phyloP scores from a whole-genome alignment of 2,888 invertebrate genomes.

The Eupeodes luniger region DNA sequence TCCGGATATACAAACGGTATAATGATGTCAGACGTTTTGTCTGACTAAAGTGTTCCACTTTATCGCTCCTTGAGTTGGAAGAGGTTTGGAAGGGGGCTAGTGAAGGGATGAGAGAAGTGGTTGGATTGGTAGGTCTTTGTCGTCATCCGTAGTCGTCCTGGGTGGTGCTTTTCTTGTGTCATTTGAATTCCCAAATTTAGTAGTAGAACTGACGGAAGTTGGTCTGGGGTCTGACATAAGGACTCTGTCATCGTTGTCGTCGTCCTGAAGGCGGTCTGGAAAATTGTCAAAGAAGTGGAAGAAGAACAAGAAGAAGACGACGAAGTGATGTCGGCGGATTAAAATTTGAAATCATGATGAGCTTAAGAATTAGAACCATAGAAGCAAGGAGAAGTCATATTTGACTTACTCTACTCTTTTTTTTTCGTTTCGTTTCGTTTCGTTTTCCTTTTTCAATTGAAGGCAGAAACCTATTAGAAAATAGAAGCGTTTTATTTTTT shows the following conservation, averaged over 20 bases:
- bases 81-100: background rate
- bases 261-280: background rate
- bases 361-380: slow-evolving; percentile 47
- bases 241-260: background rate
- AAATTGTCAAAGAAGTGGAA: slow-evolving; percentile 6
- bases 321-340: slow-evolving; percentile 48
- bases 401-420: slow-evolving; percentile 52
- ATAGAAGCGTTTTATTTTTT: background rate
- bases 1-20: slow-evolving; percentile 73
- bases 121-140: background rate
- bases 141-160: background rate
- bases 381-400: slow-evolving; percentile 15
- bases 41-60: slow-evolving; percentile 69
- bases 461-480: slow-evolving; percentile 10
- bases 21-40: slow-evolving; percentile 74
- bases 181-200: slow-evolving; percentile 47
- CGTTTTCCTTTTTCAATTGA: slow-evolving; percentile 7
- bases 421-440: background rate
- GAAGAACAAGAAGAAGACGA: slow-evolving; percentile 5
- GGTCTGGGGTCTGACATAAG: slow-evolving; percentile 17
- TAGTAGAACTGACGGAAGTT: slow-evolving; percentile 37
- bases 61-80: slow-evolving; percentile 38
- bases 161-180: background rate
- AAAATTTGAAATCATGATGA: slow-evolving; percentile 68
- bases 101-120: background rate